phyloP scores from a whole-genome alignment of 53 echinoderm and acorn worm species.

The Luidia sarsii region DNA sequence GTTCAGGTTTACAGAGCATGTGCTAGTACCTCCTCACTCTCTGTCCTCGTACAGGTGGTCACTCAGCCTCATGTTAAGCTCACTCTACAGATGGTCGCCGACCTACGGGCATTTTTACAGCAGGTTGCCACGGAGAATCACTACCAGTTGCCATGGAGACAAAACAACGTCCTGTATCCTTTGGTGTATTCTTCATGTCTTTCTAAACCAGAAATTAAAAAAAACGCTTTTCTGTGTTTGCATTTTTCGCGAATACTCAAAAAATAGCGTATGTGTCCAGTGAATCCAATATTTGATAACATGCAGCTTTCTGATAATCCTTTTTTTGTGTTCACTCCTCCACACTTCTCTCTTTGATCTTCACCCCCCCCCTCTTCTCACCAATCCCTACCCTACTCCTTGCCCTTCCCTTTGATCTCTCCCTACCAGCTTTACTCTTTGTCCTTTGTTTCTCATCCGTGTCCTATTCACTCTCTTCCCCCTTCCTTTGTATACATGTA shows the following conservation, averaged over 20 bases:
- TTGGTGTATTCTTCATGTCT: neutral
- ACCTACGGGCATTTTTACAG: conserved; percentile 13
- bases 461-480: no score
- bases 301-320: no score
- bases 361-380: no score
- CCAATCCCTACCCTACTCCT: no score
- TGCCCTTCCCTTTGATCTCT: no score
- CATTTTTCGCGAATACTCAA: neutral
- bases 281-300: no score
- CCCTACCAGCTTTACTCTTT: no score
- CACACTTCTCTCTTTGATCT: no score
- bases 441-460: no score
- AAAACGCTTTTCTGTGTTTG: neutral
- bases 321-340: no score
- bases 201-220: neutral
- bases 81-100: neutral
- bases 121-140: conserved; percentile 4
- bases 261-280: neutral
- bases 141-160: neutral
- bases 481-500: no score
- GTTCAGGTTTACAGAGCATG: neutral
- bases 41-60: neutral
- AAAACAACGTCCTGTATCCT: conserved; percentile 30
- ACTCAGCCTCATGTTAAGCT: conserved; percentile 22
- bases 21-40: neutral